Evolutionary conservation across 2,888 invertebrate species (phyloP), one percentile per base, ranked within the genome.

Genomic region (Cabera pusaria): DNA sequence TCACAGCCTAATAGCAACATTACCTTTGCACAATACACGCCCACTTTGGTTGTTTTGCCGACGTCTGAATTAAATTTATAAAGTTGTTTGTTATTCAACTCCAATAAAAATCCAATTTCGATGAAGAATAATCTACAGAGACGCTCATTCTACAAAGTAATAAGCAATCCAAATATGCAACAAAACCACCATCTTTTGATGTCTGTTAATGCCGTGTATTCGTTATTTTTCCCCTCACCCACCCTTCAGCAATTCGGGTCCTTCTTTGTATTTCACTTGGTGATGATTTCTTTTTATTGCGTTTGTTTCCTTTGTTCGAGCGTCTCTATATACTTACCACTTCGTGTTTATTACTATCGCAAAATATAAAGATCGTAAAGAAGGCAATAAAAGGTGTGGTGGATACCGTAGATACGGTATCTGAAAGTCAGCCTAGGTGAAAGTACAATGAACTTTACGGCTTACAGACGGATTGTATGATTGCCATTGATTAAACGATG

Each of bases 261-360:
- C 33, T 21, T 33, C 22, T 37, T 44, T 46, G 27, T 40, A 28
- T 33, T 28, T 37, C 21, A 26, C 32, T 28, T 32, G 17, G 37
- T 24, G 27, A 43, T 38, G 29, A 35, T 38, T 46, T 38, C 26
- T 33, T 42, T 45, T 46, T 46, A 46, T 46, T 42, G 31, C 38
- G 37, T 41, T 35, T 31, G 29, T 41, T 32, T 46, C 23, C 31
- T 41, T 46, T 41, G 34, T 41, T 34, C 27, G 10, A 21, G 37
- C 6, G n/a, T n/a, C 20, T 34, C 31, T 18, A 32, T 20, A 35
- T 32, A 18, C 20, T 23, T 24, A 16, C 32, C 33, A 33, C 40
- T 45, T 37, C 40, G 20, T 11, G 29, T 41, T 41, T 41, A 41
- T 40, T 40, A 28, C 33, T 28, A 24, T 26, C 14, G 19, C 17